phyloP scores from a whole-genome alignment of 2,888 invertebrate species.

The Pyrgus malvae region DNA sequence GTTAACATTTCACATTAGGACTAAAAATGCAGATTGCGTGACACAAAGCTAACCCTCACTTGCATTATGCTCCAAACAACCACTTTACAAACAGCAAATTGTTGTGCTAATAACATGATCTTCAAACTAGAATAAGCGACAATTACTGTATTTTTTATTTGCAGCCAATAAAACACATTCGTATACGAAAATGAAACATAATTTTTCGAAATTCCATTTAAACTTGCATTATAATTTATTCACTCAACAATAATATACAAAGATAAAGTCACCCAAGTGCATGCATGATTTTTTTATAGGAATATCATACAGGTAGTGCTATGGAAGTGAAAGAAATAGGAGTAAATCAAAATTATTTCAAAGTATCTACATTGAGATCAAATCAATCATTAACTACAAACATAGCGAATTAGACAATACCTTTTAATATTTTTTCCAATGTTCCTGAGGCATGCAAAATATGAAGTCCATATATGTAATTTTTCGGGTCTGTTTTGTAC shows the following conservation, averaged over 20 bases:
- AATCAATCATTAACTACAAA: conserved; percentile 36
- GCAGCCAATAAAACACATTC: too few species aligned
- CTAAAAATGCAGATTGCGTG: too few species aligned
- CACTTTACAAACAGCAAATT: not conserved
- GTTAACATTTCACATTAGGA: too few species aligned
- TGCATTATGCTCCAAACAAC: not conserved
- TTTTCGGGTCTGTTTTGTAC: conserved; percentile 11
- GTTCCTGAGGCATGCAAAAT: conserved; percentile 84
- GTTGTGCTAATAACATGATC: too few species aligned
- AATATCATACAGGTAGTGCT: conserved; percentile 11
- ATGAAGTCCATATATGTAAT: conserved; percentile 53
- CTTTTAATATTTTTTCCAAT: conserved; percentile 86
- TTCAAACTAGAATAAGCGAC: too few species aligned
- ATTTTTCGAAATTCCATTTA: too few species aligned
- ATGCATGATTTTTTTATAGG: not conserved
- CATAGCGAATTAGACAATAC: conserved; percentile 79
- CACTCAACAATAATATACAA: too few species aligned
- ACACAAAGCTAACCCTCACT: not conserved
- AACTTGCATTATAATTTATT: too few species aligned
- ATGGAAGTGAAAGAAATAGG: conserved; percentile 4
- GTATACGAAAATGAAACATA: too few species aligned
- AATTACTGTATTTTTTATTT: not conserved
- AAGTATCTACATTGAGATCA: conserved; percentile 31
- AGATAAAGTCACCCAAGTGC: not conserved
- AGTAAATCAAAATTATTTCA: conserved; percentile 6